These are phyloP conservation scores for Harpagoxenus sublaevis DNA, from an alignment of 2,888 invertebrate species.

Conservation along the genomic window DNA sequence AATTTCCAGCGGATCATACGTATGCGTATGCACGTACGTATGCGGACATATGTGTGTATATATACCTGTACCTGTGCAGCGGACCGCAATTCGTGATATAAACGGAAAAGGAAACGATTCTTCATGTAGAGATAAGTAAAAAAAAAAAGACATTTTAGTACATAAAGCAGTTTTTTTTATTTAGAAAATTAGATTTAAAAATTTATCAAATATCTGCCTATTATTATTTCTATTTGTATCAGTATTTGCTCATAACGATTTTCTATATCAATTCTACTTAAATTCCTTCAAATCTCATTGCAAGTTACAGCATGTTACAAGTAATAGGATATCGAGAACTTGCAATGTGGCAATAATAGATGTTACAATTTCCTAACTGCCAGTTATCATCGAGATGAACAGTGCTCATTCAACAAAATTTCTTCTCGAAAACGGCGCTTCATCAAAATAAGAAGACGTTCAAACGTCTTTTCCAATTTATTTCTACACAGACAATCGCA, in stretches of 20 bases:
- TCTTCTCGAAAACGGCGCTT: background rate
- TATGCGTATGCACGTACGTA: conserved; percentile 50
- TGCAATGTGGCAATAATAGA: background rate
- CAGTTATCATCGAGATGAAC: background rate
- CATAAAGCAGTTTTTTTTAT: background rate
- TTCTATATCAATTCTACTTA: background rate
- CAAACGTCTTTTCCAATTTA: background rate
- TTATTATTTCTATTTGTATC: background rate
- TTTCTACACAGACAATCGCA: background rate
- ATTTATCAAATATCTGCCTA: background rate
- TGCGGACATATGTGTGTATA: background rate
- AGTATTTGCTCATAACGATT: background rate
- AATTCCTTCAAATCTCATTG: background rate
- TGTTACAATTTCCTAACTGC: background rate
- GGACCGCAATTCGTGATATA: background rate
- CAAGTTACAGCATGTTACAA: background rate
- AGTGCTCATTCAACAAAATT: background rate
- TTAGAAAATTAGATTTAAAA: background rate
- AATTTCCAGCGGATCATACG: conserved; percentile 48
- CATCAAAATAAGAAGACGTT: background rate
- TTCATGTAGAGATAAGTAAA: background rate
- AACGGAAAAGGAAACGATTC: background rate
- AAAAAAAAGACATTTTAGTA: background rate
- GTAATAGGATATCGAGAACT: background rate
- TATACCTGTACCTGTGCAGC: background rate